Base-by-base conservation (phyloP, 2,113 vertebrate species). In the Anarrhichthys ocellatus region DNA sequence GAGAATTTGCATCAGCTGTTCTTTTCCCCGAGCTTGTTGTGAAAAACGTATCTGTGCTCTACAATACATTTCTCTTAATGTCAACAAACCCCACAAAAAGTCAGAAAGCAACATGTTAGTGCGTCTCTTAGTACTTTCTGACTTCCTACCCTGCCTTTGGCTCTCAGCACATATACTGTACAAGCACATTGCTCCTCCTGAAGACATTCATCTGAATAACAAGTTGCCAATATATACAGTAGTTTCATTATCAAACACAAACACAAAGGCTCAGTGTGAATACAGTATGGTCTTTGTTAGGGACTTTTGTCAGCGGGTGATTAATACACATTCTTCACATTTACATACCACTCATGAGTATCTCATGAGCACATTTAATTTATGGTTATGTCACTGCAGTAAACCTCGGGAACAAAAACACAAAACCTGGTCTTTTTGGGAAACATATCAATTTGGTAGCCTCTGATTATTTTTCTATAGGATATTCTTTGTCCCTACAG, bases 401-500 rank as follows among this genome's bases (percentile, higher is more conserved):
- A 40, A 20, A 40, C 3, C 17, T 29, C 17, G 1, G 4, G 22
- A 29, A 62, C 29, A 46, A 38, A 46, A 46, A 1, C 24, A 36
- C 4, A 40, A 62, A 36, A 29, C 17, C 4, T 2, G 40, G 0
- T 48, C 22, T 38, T 20, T 38, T 18, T 17, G 3, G 29, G 14
- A 44, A 18, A 24, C 1, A 9, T 6, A 18, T 42, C 9, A 8
- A 58, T 18, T 11, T 34, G 15, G 6, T 22, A 9, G 11, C 24
- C 7, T 46, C n/a, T 0, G 2, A 18, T 32, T n/a, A 0, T 67
- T 24, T 22, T 32, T 0, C 20, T 29, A 29, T 0, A 0, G 22
- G 17, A 7, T 6, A 7, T 1, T 13, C 48, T 3, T 22, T 18
- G 32, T 59, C 9, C 34, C 80, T 7, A 73, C 76, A 22, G 54